Conservation (phyloP, 1,140 invertebrate genomes). For the Drosophila obscura region DNA sequence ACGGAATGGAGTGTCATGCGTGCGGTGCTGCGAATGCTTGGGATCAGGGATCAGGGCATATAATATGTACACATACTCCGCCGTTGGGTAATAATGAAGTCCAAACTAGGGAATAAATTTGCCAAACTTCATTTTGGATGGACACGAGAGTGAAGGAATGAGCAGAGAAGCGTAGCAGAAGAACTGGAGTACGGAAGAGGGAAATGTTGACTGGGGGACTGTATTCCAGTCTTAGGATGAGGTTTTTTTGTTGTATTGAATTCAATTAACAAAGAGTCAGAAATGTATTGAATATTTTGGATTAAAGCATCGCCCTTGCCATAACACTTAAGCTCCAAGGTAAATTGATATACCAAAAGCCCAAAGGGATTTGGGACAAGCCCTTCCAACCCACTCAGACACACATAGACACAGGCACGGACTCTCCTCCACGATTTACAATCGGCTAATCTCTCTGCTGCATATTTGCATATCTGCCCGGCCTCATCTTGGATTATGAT, state of each 20-base stretch:
- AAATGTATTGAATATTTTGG: too few relatives aligned
- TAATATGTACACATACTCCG: conserved; percentile 18
- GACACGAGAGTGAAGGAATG: background rate
- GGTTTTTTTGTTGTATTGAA: too few relatives aligned
- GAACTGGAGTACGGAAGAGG: too few relatives aligned
- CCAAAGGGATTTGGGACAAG: background rate
- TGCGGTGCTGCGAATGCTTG: conserved; percentile 31
- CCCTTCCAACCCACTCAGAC: background rate
- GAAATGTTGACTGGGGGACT: too few relatives aligned
- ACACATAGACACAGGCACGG: too few relatives aligned
- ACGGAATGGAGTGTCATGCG: conserved; percentile 20
- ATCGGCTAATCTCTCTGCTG: conserved; percentile 47
- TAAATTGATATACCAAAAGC: conserved; percentile 8
- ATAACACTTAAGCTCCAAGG: too few relatives aligned
- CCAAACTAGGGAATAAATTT: conserved; percentile 40
- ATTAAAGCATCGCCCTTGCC: too few relatives aligned
- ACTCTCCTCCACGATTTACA: conserved; percentile 19
- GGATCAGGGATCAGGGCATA: conserved; percentile 43
- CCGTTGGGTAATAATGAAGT: conserved; percentile 39
- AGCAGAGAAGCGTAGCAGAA: background rate
- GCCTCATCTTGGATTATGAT: conserved; percentile 47
- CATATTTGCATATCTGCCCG: conserved; percentile 46
- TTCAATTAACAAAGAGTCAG: too few relatives aligned
- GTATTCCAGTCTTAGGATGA: too few relatives aligned
- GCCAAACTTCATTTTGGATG: conserved; percentile 30